Evolutionary conservation across 2,888 invertebrate genomes (phyloP).

Genomic region (Caenorhabditis doughertyi): DNA sequence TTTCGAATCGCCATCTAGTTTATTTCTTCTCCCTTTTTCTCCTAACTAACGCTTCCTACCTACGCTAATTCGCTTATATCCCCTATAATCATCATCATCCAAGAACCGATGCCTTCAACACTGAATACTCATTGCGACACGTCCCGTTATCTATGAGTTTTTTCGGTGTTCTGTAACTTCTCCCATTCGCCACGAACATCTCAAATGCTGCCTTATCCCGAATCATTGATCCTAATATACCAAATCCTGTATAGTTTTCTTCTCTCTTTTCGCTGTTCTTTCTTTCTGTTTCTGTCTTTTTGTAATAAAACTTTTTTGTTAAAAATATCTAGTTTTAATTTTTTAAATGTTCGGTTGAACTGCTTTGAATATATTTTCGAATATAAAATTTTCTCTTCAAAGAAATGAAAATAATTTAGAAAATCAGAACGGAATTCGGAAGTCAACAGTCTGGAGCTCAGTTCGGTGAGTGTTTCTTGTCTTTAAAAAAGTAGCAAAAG

Average conservation of each 20-base stretch:
- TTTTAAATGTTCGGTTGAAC: background rate
- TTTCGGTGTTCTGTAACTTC: background rate
- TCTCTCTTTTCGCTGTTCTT: constrained; percentile 5
- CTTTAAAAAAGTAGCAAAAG: background rate
- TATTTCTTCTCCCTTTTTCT: background rate
- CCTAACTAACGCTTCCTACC: constrained; percentile 20
- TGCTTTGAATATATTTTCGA: background rate
- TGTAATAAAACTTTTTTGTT: background rate
- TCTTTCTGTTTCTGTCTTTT: constrained; percentile 1
- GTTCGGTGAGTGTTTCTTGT: constrained; percentile 12
- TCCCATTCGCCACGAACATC: constrained; percentile 40
- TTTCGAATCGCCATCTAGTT: constrained; percentile 50
- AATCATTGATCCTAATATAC: constrained; percentile 10
- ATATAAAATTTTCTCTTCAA: background rate
- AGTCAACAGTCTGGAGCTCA: no score
- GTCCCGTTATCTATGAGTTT: no score
- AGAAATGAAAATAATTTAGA: background rate
- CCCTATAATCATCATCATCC: constrained; percentile 18
- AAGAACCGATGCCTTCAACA: constrained; percentile 24
- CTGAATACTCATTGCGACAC: background rate
- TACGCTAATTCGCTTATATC: constrained; percentile 45
- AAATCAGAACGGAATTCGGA: background rate
- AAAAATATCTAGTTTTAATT: background rate
- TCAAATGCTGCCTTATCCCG: constrained; percentile 47
- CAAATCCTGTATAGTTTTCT: constrained; percentile 31